Percentiles rank a stretch among this genome's conserved stretches.
These are phyloP conservation scores for Ladona fulva DNA, from an alignment of 1,140 invertebrate genomes.

Conservation along the genomic window DNA sequence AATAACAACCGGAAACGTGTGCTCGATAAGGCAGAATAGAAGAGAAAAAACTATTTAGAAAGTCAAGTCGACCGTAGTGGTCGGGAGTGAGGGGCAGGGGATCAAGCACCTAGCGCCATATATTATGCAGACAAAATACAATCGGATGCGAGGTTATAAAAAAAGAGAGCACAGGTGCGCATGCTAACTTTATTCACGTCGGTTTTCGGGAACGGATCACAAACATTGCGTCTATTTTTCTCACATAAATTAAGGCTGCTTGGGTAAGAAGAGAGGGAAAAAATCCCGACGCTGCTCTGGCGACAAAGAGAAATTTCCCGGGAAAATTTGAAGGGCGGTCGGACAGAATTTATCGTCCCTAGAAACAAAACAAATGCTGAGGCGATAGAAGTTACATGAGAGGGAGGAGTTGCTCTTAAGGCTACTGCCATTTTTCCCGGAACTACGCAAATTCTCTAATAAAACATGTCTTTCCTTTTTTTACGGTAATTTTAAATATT, in stretches of 20 bases:
- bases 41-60: slow-evolving; percentile 10
- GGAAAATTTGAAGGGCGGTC: background rate
- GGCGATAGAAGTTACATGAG: too few relatives aligned
- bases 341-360: background rate
- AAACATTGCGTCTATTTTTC: slow-evolving; percentile 10
- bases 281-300: background rate
- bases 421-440: too few relatives aligned
- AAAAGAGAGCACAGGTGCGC: slow-evolving; percentile 2
- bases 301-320: background rate
- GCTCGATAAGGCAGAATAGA: background rate
- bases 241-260: background rate
- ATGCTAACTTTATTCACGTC: background rate
- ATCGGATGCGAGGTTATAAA: background rate
- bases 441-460: too few relatives aligned
- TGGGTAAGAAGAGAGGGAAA: background rate
- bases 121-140: slow-evolving; percentile 3
- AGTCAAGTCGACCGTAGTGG: background rate
- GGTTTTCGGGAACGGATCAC: background rate
- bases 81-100: background rate
- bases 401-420: too few relatives aligned
- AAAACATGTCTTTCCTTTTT: too few relatives aligned
- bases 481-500: too few relatives aligned
- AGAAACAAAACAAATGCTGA: too few relatives aligned
- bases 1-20: background rate
- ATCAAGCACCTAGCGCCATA: background rate